A percentile compares a stretch with the other conserved stretches of the same genome.
Conservation (phyloP, 1,140 invertebrate species). For the Babylonia areolata region DNA sequence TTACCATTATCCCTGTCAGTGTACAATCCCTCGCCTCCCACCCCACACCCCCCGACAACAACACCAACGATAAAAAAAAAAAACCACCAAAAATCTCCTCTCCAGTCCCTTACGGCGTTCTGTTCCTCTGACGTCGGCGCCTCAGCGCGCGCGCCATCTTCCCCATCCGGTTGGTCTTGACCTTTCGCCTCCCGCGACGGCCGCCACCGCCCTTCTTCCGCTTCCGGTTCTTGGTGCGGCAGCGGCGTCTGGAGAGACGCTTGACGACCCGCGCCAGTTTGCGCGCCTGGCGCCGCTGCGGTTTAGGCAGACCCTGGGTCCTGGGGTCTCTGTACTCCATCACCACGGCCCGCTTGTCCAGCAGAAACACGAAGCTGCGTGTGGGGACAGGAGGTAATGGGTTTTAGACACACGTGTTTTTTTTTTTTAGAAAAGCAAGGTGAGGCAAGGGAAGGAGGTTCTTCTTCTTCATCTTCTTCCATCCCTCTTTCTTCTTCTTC, state of each 20-base stretch:
- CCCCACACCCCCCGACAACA: not conserved
- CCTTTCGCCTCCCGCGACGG: conserved; percentile 15
- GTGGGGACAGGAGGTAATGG: not conserved
- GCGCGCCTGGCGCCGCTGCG: conserved; percentile 29
- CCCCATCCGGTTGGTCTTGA: conserved; percentile 33
- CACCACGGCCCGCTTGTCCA: conserved; percentile 48
- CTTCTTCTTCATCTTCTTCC: too few relatives aligned
- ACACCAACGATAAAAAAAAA: not conserved
- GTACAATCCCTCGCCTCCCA: not conserved
- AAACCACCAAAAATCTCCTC: not conserved
- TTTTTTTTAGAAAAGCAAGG: too few relatives aligned
- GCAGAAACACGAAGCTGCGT: conserved; percentile 50
- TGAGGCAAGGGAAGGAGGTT: too few relatives aligned
- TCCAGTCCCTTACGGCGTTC: not conserved
- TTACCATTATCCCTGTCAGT: too few relatives aligned
- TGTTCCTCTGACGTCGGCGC: not conserved
- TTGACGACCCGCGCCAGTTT: conserved; percentile 38
- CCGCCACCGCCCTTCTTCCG: not conserved
- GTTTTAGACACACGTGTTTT: too few relatives aligned
- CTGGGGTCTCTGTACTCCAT: conserved; percentile 28
- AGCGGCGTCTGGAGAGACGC: conserved; percentile 38
- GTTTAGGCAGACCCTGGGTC: conserved; percentile 22
- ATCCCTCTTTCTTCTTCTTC: too few relatives aligned
- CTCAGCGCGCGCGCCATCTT: conserved; percentile 4
- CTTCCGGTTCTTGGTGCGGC: not conserved